Evolutionary conservation across 2,113 vertebrate genomes (phyloP), one percentile per base, ranked within the genome.

Genomic region (Gorsachius goisagi): DNA sequence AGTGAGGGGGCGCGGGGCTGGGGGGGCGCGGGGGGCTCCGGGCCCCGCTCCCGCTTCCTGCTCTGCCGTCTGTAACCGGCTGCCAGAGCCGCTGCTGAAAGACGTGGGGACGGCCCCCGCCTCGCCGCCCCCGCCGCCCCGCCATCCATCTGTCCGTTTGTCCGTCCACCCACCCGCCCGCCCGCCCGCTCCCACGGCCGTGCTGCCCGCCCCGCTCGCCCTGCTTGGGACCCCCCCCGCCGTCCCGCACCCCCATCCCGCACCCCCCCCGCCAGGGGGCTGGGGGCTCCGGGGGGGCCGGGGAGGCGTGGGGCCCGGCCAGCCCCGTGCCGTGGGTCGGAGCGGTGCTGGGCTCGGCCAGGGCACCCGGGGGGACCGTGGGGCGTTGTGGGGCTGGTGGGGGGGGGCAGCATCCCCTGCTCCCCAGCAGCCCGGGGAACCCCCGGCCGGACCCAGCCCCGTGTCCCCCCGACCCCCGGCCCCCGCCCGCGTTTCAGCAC

Each of bases 21-120:
- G 39, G 49, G 71, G 44, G 19, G 37, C 1, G 14, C 21, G 33
- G 88, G 79, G 89, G 66, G 17, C 32, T 63, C 27, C 12, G 15
- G 33, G 72, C 59, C 55, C 66, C 39, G 26, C 73, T 52, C 66
- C 58, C 26, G 63, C 64, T 92, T 85, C 89, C 93, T 95, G 90
- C 81, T 92, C 85, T 75, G 71, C 81, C 47, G 64, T 86, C 93
- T 89, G 85, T 49, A 72, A 77, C 75, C 58, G 81, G 35, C 81
- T 89, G 81, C 89, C 93, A 92, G 93, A 95, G 89, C 47, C 9
- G 33, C 93, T 92, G 90, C 76, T 92, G 93, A 95, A 84, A 95
- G 93, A 92, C 86, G 47, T 24, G 21, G 64, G 76, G 66, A 32
- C 41, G 26, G 81, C 81, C 76, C 52, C 80, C 17, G 16, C 56